These are phyloP conservation scores for Melikaiella ostensackeni DNA, from an alignment of 2,888 invertebrate genomes.

Conservation along the genomic window DNA sequence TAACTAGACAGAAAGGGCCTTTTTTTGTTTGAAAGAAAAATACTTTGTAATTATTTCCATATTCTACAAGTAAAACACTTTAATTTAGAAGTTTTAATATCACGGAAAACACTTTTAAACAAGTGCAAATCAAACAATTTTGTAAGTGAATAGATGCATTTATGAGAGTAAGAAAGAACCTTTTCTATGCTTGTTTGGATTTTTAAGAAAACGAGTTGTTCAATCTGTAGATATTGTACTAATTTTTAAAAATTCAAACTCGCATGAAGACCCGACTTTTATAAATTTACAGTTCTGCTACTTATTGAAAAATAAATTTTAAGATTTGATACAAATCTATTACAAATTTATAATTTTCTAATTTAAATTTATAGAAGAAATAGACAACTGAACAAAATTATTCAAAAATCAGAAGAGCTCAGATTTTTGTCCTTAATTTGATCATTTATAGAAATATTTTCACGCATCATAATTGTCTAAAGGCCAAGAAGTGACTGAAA, in stretches of 20 bases:
- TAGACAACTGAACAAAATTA: too few species aligned
- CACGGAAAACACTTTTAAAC: not conserved
- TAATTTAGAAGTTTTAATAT: not conserved
- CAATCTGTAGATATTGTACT: constrained; percentile 30
- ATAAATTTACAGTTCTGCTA: constrained; percentile 41
- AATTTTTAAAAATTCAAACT: constrained; percentile 30
- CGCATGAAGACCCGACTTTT: not conserved
- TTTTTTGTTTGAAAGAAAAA: not conserved
- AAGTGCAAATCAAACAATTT: not conserved
- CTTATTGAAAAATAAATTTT: too few species aligned
- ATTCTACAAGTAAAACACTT: not conserved
- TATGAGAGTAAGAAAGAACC: not conserved
- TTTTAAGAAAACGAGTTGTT: not conserved
- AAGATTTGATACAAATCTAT: too few species aligned
- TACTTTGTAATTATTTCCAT: not conserved
- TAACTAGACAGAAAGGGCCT: too few species aligned
- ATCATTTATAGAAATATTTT: too few species aligned
- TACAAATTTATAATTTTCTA: too few species aligned
- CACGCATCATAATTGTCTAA: too few species aligned
- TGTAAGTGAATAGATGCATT: not conserved
- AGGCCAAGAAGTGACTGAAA: too few species aligned
- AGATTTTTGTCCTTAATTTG: too few species aligned
- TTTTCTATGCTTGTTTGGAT: not conserved
- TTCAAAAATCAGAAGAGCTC: too few species aligned
- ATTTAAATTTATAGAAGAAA: too few species aligned